phyloP scores from a whole-genome alignment of 2,888 invertebrate species.

The Synergus gifuensis region DNA sequence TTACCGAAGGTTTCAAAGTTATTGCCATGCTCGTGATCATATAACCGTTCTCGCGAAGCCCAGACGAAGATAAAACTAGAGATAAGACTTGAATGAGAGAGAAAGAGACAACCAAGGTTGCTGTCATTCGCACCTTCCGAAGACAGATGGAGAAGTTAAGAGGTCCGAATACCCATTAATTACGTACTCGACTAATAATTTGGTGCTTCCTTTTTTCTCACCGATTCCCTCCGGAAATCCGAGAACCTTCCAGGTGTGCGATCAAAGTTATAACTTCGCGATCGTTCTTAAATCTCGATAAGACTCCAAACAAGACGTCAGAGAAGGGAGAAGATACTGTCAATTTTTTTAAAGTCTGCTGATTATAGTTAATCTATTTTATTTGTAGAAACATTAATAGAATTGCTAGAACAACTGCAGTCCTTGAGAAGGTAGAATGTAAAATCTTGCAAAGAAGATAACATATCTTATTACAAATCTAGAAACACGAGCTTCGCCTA shows the following conservation, averaged over 20 bases:
- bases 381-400: too few relatives aligned
- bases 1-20: slow-evolving; percentile 65
- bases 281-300: slow-evolving; percentile 7
- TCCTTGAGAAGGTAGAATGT: not conserved
- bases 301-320: slow-evolving; percentile 1
- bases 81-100: slow-evolving; percentile 38
- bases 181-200: slow-evolving; percentile 18
- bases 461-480: slow-evolving; percentile 58
- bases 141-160: slow-evolving; percentile 22
- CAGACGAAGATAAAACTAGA: slow-evolving; percentile 4
- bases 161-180: slow-evolving; percentile 20
- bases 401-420: not conserved
- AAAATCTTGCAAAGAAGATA: not conserved
- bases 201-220: slow-evolving; percentile 25
- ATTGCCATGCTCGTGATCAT: slow-evolving; percentile 58
- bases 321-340: not conserved
- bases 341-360: not conserved
- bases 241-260: slow-evolving; percentile 20
- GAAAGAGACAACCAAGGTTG: slow-evolving; percentile 28
- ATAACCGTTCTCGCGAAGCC: slow-evolving; percentile 44
- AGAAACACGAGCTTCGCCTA: not conserved
- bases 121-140: slow-evolving; percentile 36
- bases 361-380: not conserved
- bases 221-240: slow-evolving; percentile 3
- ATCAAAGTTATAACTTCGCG: not conserved